A percentile compares a stretch with the other conserved stretches of the same genome.
phyloP scores from a whole-genome alignment of 53 echinoderm and acorn worm species.

The Echinometra lucunter region DNA sequence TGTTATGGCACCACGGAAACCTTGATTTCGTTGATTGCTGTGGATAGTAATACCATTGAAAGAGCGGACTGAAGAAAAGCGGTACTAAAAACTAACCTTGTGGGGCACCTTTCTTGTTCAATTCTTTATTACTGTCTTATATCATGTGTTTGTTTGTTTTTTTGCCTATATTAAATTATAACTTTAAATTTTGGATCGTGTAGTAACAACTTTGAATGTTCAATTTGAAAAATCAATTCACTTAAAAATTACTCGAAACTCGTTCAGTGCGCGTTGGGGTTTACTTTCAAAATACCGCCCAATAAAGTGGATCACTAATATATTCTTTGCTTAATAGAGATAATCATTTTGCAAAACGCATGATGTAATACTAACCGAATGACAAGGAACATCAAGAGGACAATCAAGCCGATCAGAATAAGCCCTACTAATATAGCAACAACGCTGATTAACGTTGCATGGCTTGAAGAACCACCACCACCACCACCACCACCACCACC shows the following conservation, averaged over 20 bases:
- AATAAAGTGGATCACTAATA: background rate
- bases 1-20: background rate
- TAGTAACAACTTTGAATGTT: no score
- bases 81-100: no score
- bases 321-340: background rate
- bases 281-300: background rate
- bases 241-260: no score
- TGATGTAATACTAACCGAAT: conserved; percentile 20
- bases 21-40: conserved; percentile 44
- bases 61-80: background rate
- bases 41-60: background rate
- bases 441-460: background rate
- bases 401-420: background rate
- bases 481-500: no score
- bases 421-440: conserved; percentile 38
- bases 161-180: no score
- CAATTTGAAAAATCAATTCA: no score
- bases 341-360: no score
- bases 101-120: no score
- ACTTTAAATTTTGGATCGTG: no score
- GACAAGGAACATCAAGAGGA: conserved; percentile 14
- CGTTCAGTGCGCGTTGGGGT: no score
- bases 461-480: background rate
- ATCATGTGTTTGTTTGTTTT: no score
- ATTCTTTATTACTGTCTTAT: no score